These are phyloP conservation scores for Aurelia sp. DNA, from an alignment of 30 jellyfish, hydroid and myxozoan species.

Conservation along the genomic window DNA sequence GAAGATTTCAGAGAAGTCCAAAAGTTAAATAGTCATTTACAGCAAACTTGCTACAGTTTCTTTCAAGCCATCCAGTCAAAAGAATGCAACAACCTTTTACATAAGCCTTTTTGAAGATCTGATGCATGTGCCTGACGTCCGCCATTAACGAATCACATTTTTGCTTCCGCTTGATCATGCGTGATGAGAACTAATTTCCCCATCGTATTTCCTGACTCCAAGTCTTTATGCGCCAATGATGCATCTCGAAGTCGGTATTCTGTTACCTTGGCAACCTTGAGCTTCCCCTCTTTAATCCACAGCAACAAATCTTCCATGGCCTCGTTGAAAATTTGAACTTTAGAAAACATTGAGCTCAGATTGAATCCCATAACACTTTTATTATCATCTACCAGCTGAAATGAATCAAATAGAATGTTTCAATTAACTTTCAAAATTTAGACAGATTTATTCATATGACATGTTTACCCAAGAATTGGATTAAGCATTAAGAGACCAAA, in stretches of 20 bases:
- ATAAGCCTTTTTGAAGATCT: too few species aligned
- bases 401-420: not conserved
- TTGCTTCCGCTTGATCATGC: conserved; percentile 7
- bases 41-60: too few species aligned
- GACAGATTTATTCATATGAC: too few species aligned
- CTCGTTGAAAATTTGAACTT: conserved; percentile 70
- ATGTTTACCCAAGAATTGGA: too few species aligned
- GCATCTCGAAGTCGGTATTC: conserved; percentile 76
- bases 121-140: too few species aligned
- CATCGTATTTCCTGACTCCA: conserved; percentile 88
- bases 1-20: too few species aligned
- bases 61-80: too few species aligned
- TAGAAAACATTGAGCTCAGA: conserved; percentile 77
- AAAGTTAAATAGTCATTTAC: too few species aligned
- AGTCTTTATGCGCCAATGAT: conserved; percentile 82
- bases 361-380: conserved; percentile 91
- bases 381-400: conserved; percentile 82
- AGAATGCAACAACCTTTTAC: too few species aligned
- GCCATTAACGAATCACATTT: too few species aligned
- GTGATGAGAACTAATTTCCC: conserved; percentile 86
- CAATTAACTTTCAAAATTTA: too few species aligned
- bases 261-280: conserved; percentile 86
- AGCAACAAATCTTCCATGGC: conserved; percentile 59
- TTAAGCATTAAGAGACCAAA: too few species aligned
- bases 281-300: conserved; percentile 85